Percentiles rank a stretch among this genome's conserved stretches.
Conservation (phyloP, 1,140 invertebrate species). For the Dendrolimus punctatus region DNA sequence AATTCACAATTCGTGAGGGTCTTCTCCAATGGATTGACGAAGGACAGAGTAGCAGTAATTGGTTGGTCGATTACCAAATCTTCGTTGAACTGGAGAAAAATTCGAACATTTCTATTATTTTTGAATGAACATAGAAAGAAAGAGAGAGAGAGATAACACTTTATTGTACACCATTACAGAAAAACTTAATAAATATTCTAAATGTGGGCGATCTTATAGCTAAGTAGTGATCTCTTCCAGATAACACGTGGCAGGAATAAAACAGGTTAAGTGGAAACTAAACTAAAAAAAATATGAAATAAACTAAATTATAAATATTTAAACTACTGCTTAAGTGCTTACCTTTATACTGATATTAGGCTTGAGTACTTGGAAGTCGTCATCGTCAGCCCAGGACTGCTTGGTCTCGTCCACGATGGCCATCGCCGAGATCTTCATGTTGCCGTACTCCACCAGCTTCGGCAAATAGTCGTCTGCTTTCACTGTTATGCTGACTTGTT, state of each 20-base stretch:
- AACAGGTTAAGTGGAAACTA: too few species aligned
- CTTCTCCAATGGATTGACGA: slow-evolving; percentile 79
- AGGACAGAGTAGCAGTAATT: slow-evolving; percentile 64
- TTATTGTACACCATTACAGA: too few species aligned
- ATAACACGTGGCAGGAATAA: too few species aligned
- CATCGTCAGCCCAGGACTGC: slow-evolving; percentile 83
- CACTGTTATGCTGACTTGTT: slow-evolving; percentile 75
- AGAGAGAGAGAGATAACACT: too few species aligned
- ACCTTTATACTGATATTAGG: slow-evolving; percentile 79
- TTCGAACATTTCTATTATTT: too few species aligned
- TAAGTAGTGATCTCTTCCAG: too few species aligned
- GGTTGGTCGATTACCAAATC: slow-evolving; percentile 73
- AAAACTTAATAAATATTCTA: too few species aligned
- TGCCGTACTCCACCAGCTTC: slow-evolving; percentile 83
- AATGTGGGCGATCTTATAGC: too few species aligned
- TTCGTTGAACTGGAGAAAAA: slow-evolving; percentile 68
- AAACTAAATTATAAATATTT: too few species aligned
- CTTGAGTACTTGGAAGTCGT: slow-evolving; percentile 82
- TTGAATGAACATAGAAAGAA: too few species aligned
- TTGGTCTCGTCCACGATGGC: slow-evolving; percentile 81
- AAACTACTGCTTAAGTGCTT: slow-evolving; percentile 10
- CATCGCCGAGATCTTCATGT: slow-evolving; percentile 81
- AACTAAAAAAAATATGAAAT: too few species aligned
- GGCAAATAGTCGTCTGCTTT: slow-evolving; percentile 78
- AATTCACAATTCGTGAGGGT: slow-evolving; percentile 13